Conservation (phyloP, 2,797 vertebrate species). For the Streptopelia turtur region DNA sequence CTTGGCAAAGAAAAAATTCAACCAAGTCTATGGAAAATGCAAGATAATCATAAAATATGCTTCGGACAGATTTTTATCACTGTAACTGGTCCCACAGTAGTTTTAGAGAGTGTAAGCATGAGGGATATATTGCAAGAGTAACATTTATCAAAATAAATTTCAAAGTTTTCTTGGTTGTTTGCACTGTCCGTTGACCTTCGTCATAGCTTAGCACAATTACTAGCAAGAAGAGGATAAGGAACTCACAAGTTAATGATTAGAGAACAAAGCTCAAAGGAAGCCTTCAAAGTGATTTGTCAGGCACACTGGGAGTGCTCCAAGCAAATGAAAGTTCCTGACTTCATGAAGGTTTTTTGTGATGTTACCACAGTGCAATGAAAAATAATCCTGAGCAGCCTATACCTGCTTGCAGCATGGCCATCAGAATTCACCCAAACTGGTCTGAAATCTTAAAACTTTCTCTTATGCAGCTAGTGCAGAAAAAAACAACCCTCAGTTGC, state of each 20-base stretch:
- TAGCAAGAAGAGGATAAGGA: not conserved
- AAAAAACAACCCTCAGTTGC: not conserved
- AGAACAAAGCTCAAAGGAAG: slow-evolving; percentile 24
- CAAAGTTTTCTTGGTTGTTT: slow-evolving; percentile 41
- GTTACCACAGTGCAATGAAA: not conserved
- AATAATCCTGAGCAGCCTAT: not conserved
- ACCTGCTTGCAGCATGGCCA: not conserved
- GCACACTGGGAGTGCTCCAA: not conserved
- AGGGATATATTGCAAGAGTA: slow-evolving; percentile 8
- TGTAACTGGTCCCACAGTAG: slow-evolving; percentile 26
- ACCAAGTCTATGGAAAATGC: not conserved
- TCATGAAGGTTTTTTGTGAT: not conserved
- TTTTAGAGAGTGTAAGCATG: not conserved
- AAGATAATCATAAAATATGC: not conserved
- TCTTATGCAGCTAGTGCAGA: not conserved
- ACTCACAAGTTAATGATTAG: not conserved
- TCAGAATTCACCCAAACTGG: not conserved
- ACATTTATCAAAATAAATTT: slow-evolving; percentile 55
- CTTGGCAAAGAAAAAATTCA: not conserved
- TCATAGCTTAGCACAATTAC: not conserved
- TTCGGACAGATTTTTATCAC: slow-evolving; percentile 48
- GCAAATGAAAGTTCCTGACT: slow-evolving; percentile 34
- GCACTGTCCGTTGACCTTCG: slow-evolving; percentile 46
- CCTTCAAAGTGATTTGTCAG: not conserved
- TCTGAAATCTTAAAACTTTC: not conserved